Evolutionary conservation across 2,888 invertebrate genomes (phyloP).

Genomic region (Dasypolia templi): DNA sequence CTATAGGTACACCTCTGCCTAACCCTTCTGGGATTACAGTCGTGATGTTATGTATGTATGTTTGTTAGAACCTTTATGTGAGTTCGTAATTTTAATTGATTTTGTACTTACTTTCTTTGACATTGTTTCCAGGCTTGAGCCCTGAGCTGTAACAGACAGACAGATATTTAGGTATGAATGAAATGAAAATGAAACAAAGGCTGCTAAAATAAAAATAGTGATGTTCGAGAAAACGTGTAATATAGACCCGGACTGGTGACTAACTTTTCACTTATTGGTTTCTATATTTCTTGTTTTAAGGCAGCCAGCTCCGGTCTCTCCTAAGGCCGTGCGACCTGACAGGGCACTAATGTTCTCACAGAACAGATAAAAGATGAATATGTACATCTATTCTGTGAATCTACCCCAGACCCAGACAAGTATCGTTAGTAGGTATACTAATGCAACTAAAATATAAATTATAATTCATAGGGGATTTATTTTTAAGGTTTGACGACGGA

Average conservation of each 20-base stretch:
- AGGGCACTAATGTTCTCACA: background rate
- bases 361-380: too few relatives aligned
- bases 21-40: too few relatives aligned
- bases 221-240: background rate
- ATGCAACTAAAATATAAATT: background rate
- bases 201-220: background rate
- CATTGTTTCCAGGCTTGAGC: conserved; percentile 39
- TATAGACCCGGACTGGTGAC: background rate
- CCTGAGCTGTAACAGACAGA: conserved; percentile 44
- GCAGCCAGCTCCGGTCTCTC: background rate
- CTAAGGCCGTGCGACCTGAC: background rate
- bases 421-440: background rate
- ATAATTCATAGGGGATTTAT: too few relatives aligned
- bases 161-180: conserved; percentile 13
- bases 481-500: too few relatives aligned
- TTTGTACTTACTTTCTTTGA: conserved; percentile 30
- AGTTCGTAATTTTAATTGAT: background rate
- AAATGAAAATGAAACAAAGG: conserved; percentile 20
- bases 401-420: background rate
- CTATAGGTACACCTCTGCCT: too few relatives aligned
- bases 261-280: background rate
- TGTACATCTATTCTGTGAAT: too few relatives aligned
- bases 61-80: background rate
- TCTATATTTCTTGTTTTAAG: background rate
- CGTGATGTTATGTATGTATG: too few relatives aligned